Conservation (phyloP, 2,797 vertebrate species). For the Phrynocephalus forsythii region DNA sequence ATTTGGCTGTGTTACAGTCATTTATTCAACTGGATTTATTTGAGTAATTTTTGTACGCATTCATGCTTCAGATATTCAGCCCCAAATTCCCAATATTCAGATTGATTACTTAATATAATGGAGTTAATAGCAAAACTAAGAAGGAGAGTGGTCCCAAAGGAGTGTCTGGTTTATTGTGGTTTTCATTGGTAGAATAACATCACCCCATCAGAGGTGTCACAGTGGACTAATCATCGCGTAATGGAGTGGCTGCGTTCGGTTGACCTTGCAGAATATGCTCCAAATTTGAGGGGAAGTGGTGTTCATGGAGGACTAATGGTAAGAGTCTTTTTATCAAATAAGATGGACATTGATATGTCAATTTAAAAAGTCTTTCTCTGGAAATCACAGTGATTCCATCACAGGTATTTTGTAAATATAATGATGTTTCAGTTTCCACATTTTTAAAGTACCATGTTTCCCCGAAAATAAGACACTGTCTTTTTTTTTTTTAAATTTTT, state of each 20-base stretch:
- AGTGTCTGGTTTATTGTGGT: background rate
- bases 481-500: no score
- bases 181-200: slow-evolving; percentile 83
- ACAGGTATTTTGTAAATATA: background rate
- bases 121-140: fast-evolving
- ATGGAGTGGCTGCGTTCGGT: slow-evolving; percentile 98
- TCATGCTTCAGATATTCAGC: background rate
- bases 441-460: no score
- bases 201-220: slow-evolving; percentile 90
- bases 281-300: slow-evolving; percentile 95
- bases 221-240: slow-evolving; percentile 98
- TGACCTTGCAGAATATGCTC: slow-evolving; percentile 95
- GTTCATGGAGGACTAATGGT: slow-evolving; percentile 98
- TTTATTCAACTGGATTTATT: background rate
- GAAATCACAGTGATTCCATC: background rate
- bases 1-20: no score
- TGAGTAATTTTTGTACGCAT: background rate
- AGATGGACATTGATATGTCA: no score
- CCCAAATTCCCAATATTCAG: background rate
- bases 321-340: slow-evolving; percentile 30
- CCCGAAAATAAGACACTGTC: no score
- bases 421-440: no score
- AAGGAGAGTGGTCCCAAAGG: fast-evolving
- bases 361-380: background rate
- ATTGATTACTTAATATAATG: background rate